Base-by-base conservation (phyloP, 1,140 invertebrate genomes). In the Ceratina calcarata region DNA sequence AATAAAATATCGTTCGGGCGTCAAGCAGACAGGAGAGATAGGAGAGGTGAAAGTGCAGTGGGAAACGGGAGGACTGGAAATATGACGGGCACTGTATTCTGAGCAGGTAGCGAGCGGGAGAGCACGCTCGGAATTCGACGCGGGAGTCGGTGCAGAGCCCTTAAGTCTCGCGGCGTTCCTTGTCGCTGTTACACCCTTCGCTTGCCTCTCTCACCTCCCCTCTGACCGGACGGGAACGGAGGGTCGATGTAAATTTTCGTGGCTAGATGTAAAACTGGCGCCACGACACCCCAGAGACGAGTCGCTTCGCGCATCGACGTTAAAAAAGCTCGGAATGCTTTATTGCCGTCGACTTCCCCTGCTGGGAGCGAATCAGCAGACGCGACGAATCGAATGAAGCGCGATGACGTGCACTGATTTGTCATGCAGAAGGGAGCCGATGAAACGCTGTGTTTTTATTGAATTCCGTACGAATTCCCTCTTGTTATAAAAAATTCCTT, bases 1-100 rank as follows among this genome's bases (percentile, higher is more conserved):
- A 89, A 90, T 90, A 90, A 90, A 90, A 90, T 90, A 89, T 90
- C 85, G 85, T 66, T 84, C 81, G 70, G 67, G 58, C 80, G 86
- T 86, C 84, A 84, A 75, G 57, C 67, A 64, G 77, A 78, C 64
- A 72, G 70, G 20, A 3, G 51, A 20, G 32, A 18, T 57, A 24
- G 57, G 20, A 61, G 10, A 18, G 27, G 22, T 12, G 45, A 53
- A 20, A 66, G 51, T 24, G 13, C 12, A 61, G 60, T 2, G 60
- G 27, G 60, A 57, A 22, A 24, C 16, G 49, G 37, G 24, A 51
- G 58, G 77, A 58, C 78, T 74, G 80, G 86, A 90, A 90, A 90
- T 90, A 89, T 90, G 83, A 88, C 76, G 82, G 81, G 82, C 37
- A 81, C 80, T 80, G 85, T 89, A 89, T 89, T 90, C 89, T 73